A percentile compares a stretch with the other conserved stretches of the same genome.
Conservation (phyloP, 2,888 invertebrate genomes). For the Tethea ocularis region DNA sequence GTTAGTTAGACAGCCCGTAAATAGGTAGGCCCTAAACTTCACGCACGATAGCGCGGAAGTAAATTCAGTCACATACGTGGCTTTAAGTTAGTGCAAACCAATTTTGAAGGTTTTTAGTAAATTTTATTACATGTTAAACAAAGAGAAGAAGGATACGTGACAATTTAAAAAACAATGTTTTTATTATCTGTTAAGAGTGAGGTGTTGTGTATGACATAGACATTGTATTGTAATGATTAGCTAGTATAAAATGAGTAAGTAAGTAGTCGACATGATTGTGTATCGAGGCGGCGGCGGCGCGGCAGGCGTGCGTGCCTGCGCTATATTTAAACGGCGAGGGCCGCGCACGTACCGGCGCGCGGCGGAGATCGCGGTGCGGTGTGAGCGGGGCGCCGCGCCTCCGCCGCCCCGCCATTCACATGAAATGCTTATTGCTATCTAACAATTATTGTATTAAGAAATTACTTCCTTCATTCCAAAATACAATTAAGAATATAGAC, state of each 20-base stretch:
- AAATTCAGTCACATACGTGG: too few species aligned
- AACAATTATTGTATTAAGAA: too few species aligned
- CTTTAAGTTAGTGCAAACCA: too few species aligned
- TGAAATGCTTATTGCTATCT: background rate
- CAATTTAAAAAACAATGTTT: background rate
- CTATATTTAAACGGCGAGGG: constrained; percentile 80
- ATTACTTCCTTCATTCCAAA: too few species aligned
- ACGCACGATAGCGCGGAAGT: too few species aligned
- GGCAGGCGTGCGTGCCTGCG: constrained; percentile 75
- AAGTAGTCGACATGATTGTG: constrained; percentile 72
- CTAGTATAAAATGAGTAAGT: constrained; percentile 44
- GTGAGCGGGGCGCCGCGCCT: constrained; percentile 49
- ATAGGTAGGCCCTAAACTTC: too few species aligned
- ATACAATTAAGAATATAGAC: too few species aligned
- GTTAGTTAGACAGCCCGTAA: too few species aligned
- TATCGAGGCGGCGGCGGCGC: constrained; percentile 62
- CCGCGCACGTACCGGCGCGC: constrained; percentile 51
- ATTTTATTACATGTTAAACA: too few species aligned
- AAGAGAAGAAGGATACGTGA: background rate
- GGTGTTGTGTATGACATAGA: constrained; percentile 30
- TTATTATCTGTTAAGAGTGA: background rate
- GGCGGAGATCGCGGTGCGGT: constrained; percentile 41
- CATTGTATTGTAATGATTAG: constrained; percentile 31
- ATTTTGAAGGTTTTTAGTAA: too few species aligned
- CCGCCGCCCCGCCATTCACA: constrained; percentile 63